These are phyloP conservation scores for Psilopsiagon aymara DNA, from an alignment of 2,113 vertebrate species.

Conservation along the genomic window DNA sequence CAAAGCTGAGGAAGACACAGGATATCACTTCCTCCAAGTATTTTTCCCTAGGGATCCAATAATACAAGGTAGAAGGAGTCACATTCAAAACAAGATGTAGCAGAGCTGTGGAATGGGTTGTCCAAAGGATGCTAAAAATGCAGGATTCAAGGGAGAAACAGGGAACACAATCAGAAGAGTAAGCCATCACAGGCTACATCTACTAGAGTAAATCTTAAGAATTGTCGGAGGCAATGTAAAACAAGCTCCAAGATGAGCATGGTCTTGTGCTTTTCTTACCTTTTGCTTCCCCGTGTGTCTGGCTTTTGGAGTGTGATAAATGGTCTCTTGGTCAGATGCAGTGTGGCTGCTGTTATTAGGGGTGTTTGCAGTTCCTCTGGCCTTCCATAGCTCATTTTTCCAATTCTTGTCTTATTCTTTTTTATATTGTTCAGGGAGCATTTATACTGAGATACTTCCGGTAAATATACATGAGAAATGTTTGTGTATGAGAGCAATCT, in stretches of 20 bases:
- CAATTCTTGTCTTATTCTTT: not conserved
- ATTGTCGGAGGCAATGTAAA: fast-evolving
- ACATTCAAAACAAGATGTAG: not conserved
- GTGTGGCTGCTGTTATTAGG: not conserved
- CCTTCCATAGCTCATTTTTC: not conserved
- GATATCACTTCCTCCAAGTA: not conserved
- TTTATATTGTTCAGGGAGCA: not conserved
- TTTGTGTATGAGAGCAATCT: not conserved
- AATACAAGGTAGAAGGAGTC: not conserved
- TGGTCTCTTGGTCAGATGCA: fast-evolving
- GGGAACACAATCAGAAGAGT: not conserved
- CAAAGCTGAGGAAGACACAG: not conserved
- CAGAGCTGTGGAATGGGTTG: not conserved
- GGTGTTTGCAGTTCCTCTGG: not conserved
- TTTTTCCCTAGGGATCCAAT: not conserved
- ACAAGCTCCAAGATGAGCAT: not conserved
- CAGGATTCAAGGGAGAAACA: not conserved
- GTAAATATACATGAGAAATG: not conserved
- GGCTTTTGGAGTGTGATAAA: not conserved
- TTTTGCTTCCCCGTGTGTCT: not conserved
- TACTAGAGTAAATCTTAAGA: not conserved
- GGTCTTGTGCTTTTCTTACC: not conserved
- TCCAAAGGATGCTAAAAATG: no score
- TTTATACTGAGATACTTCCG: not conserved
- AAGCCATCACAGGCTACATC: not conserved